These are phyloP conservation scores for Amphipyra tragopoginis DNA, from an alignment of 2,888 invertebrate species.

Conservation along the genomic window DNA sequence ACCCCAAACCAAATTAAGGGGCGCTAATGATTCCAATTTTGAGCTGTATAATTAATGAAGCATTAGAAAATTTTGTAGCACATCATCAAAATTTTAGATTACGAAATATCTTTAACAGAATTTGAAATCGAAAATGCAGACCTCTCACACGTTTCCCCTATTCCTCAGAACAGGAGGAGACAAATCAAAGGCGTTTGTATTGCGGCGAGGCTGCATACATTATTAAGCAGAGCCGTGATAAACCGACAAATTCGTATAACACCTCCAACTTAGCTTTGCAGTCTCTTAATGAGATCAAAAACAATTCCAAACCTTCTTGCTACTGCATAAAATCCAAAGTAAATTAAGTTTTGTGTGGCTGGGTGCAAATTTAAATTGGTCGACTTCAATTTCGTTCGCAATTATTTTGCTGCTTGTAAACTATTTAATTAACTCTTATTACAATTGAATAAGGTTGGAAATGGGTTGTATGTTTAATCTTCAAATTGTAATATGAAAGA, in stretches of 20 bases:
- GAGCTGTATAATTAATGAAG: background rate
- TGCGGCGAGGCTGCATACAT: slow-evolving; percentile 75
- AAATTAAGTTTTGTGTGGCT: background rate
- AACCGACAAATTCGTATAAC: slow-evolving; percentile 66
- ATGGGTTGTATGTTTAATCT: slow-evolving; percentile 22
- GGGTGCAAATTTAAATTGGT: slow-evolving; percentile 31
- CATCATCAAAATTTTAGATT: background rate
- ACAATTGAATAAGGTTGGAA: slow-evolving; percentile 36
- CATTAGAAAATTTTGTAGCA: background rate
- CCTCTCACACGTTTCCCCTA: slow-evolving; percentile 33
- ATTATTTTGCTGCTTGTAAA: slow-evolving; percentile 38
- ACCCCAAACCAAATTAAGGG: background rate
- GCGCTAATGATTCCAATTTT: slow-evolving; percentile 17
- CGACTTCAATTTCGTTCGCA: slow-evolving; percentile 41
- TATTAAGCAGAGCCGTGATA: slow-evolving; percentile 73
- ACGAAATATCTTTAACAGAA: slow-evolving; percentile 2
- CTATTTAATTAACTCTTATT: slow-evolving; percentile 35
- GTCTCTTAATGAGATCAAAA: background rate
- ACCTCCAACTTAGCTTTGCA: slow-evolving; percentile 31
- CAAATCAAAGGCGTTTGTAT: slow-evolving; percentile 79
- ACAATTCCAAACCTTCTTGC: slow-evolving; percentile 15
- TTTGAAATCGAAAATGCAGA: background rate
- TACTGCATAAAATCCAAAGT: slow-evolving; percentile 20
- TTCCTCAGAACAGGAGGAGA: slow-evolving; percentile 63
- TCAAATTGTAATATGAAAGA: slow-evolving; percentile 2